Percentiles rank a stretch among this genome's conserved stretches.
Conservation (phyloP, 2,797 vertebrate species). For the Knipowitschia caucasica region DNA sequence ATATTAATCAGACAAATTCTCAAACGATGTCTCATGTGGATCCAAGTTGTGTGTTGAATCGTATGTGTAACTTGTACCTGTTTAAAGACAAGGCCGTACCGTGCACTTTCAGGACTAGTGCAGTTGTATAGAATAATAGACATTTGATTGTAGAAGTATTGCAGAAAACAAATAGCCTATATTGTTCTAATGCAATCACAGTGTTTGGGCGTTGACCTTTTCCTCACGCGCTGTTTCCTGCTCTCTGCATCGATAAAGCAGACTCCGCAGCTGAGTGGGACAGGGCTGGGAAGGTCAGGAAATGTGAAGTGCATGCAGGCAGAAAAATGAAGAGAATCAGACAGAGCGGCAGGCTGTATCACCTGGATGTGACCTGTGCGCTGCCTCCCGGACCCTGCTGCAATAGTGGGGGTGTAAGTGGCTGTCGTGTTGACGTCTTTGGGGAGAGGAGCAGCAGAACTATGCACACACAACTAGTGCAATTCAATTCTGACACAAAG, state of each 20-base stretch:
- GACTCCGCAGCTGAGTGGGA: slow-evolving; percentile 38
- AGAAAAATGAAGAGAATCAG: slow-evolving; percentile 61
- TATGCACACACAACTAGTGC: background rate
- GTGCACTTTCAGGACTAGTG: background rate
- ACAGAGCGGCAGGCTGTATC: slow-evolving; percentile 42
- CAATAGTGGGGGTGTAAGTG: slow-evolving; percentile 53
- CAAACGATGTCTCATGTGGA: background rate
- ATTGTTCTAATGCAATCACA: slow-evolving; percentile 17
- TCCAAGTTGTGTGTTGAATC: background rate
- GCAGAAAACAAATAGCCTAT: slow-evolving; percentile 12
- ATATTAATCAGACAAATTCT: background rate
- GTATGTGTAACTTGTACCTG: background rate
- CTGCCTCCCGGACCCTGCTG: slow-evolving; percentile 25
- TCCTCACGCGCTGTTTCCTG: slow-evolving; percentile 15
- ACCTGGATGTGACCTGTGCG: slow-evolving; percentile 46
- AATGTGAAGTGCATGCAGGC: slow-evolving; percentile 56
- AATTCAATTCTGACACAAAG: background rate
- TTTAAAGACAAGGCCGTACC: background rate
- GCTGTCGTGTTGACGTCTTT: slow-evolving; percentile 48
- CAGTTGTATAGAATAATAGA: background rate
- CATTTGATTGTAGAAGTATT: background rate
- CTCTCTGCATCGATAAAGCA: slow-evolving; percentile 27
- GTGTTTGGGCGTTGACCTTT: slow-evolving; percentile 23
- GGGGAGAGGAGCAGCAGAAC: slow-evolving; percentile 1
- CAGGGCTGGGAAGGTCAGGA: slow-evolving; percentile 56